Conservation (phyloP, 1,140 invertebrate genomes). For the Nebria ingens region DNA sequence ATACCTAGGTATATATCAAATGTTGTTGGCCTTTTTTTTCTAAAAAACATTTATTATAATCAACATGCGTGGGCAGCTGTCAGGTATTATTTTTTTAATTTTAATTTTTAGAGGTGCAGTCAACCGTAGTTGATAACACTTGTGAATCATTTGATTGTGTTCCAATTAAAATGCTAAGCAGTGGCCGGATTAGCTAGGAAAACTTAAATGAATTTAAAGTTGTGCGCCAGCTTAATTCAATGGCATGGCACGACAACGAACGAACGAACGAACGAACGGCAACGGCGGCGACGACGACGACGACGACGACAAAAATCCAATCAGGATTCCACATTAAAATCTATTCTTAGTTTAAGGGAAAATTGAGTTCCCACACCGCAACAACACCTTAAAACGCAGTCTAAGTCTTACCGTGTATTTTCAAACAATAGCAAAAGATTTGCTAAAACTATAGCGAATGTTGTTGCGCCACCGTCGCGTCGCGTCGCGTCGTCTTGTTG, state of each 20-base stretch:
- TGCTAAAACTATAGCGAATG: too few species aligned
- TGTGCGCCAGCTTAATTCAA: background rate
- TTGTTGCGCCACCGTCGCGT: background rate
- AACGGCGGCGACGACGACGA: too few species aligned
- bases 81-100: too few species aligned
- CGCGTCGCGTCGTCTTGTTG: background rate
- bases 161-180: background rate
- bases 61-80: too few species aligned
- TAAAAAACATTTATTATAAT: too few species aligned
- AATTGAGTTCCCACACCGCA: background rate
- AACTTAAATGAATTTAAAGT: background rate
- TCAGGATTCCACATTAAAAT: background rate
- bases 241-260: background rate
- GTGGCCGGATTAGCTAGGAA: background rate
- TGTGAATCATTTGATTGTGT: background rate
- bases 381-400: background rate
- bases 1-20: too few species aligned
- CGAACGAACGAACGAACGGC: too few species aligned
- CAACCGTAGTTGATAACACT: too few species aligned
- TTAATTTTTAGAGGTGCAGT: too few species aligned
- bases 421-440: background rate
- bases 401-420: background rate
- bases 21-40: too few species aligned
- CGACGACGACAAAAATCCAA: background rate
- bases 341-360: background rate